phyloP scores from a whole-genome alignment of 2,888 invertebrate species.

The Lepetodrilus schrolli region DNA sequence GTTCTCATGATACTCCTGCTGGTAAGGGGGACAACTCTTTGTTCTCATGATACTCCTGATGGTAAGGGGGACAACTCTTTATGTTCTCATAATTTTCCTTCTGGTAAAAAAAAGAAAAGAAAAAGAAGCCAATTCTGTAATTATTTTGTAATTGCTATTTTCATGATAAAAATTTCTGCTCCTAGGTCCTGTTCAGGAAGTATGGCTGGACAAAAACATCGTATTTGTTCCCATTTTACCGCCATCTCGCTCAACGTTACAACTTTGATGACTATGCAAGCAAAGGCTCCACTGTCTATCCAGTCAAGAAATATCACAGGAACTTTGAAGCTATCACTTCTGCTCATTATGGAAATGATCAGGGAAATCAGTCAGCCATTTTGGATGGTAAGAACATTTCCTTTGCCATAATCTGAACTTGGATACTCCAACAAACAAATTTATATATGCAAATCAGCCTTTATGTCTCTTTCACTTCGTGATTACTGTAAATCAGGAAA shows the following conservation, averaged over 20 bases:
- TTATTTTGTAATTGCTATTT: no score
- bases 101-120: slow-evolving; percentile 56
- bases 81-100: slow-evolving; percentile 66
- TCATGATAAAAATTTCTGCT: not conserved
- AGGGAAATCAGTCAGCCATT: slow-evolving; percentile 41
- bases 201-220: slow-evolving; percentile 72
- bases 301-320: slow-evolving; percentile 69
- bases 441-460: no score
- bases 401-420: no score
- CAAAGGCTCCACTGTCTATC: slow-evolving; percentile 71
- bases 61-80: no score
- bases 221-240: slow-evolving; percentile 69
- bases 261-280: slow-evolving; percentile 74
- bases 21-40: no score
- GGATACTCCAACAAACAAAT: no score
- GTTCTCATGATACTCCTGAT: slow-evolving; percentile 68
- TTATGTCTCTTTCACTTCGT: no score
- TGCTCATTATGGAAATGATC: not conserved
- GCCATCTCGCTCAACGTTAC: slow-evolving; percentile 58
- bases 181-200: slow-evolving; percentile 72
- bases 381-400: slow-evolving; percentile 51
- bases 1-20: slow-evolving; percentile 68
- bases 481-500: no score
- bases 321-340: slow-evolving; percentile 48
- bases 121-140: no score